Percentiles rank a stretch among this genome's conserved stretches.
Evolutionary conservation across 2,888 invertebrate genomes (phyloP).

Genomic region (Ametastegia equiseti): DNA sequence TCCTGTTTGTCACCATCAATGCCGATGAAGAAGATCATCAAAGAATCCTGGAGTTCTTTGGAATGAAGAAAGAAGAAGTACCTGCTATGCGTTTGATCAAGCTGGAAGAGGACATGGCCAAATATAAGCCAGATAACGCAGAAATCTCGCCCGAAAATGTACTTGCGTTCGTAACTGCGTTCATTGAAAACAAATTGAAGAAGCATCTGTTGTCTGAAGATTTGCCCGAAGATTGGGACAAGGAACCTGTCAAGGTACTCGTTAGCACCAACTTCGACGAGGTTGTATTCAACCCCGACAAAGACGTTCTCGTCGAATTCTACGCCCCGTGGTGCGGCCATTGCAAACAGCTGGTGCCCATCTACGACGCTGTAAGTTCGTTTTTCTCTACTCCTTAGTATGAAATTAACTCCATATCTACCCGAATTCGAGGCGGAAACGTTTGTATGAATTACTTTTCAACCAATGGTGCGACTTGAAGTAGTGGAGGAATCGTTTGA

Average conservation of each 20-base stretch:
- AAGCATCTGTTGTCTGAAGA: slow-evolving; percentile 97
- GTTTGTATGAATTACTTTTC: neutral
- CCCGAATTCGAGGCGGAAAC: neutral
- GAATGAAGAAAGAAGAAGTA: slow-evolving; percentile 95
- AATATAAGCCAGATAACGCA: slow-evolving; percentile 92
- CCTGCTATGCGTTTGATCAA: slow-evolving; percentile 95
- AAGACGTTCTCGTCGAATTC: slow-evolving; percentile 98
- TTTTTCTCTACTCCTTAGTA: neutral
- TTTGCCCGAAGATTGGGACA: slow-evolving; percentile 98
- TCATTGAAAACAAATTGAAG: slow-evolving; percentile 95
- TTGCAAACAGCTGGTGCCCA: slow-evolving; percentile 98
- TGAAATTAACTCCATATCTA: neutral
- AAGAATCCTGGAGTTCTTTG: slow-evolving; percentile 99
- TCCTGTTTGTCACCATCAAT: slow-evolving; percentile 97
- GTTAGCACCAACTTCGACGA: slow-evolving; percentile 97
- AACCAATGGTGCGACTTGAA: neutral
- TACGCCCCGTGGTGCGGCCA: slow-evolving; percentile 99
- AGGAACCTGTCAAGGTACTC: slow-evolving; percentile 93
- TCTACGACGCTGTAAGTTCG: slow-evolving; percentile 85
- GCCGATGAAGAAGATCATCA: slow-evolving; percentile 97
- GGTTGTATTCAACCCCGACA: slow-evolving; percentile 90
- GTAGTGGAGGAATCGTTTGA: neutral
- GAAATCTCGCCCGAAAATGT: slow-evolving; percentile 85
- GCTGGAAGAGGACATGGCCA: slow-evolving; percentile 97
- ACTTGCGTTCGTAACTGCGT: slow-evolving; percentile 90